phyloP scores from a whole-genome alignment of 2,888 invertebrate genomes.

The Venusia cambrica region DNA sequence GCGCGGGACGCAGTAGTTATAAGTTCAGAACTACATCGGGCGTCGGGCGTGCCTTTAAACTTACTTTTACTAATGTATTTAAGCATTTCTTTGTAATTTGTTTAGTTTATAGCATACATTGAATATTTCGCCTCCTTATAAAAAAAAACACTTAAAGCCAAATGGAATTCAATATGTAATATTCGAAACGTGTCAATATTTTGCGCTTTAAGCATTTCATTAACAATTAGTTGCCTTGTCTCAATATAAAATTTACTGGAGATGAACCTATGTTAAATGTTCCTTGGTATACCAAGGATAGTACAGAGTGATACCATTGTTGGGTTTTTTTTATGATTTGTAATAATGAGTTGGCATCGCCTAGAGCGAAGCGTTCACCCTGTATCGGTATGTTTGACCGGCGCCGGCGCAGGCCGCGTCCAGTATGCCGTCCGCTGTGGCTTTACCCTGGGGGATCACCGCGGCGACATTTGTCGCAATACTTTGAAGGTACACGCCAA shows the following conservation, averaged over 20 bases:
- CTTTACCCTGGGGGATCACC: slow-evolving; percentile 12
- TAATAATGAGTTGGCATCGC: slow-evolving; percentile 39
- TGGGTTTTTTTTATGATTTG: too few relatives aligned
- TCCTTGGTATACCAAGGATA: too few relatives aligned
- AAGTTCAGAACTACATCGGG: slow-evolving; percentile 55
- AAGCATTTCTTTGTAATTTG: slow-evolving; percentile 46
- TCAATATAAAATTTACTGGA: too few relatives aligned
- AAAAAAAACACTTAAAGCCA: too few relatives aligned
- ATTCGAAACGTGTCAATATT: too few relatives aligned
- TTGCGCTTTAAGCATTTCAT: too few relatives aligned
- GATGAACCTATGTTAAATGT: too few relatives aligned
- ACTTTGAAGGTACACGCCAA: too few relatives aligned
- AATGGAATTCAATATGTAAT: too few relatives aligned
- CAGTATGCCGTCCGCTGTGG: slow-evolving; percentile 24
- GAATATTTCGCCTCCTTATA: not conserved
- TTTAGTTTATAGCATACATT: too few relatives aligned
- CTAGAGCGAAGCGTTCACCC: slow-evolving; percentile 48
- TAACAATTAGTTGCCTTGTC: too few relatives aligned
- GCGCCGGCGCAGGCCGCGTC: slow-evolving; percentile 37
- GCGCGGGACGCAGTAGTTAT: slow-evolving; percentile 52
- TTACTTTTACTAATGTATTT: slow-evolving; percentile 59
- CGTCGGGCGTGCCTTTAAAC: slow-evolving; percentile 61
- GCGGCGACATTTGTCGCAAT: slow-evolving; percentile 6
- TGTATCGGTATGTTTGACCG: slow-evolving; percentile 54
- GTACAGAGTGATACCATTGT: too few relatives aligned